phyloP scores from a whole-genome alignment of 1,140 invertebrate genomes.

The Anastatus disparis region DNA sequence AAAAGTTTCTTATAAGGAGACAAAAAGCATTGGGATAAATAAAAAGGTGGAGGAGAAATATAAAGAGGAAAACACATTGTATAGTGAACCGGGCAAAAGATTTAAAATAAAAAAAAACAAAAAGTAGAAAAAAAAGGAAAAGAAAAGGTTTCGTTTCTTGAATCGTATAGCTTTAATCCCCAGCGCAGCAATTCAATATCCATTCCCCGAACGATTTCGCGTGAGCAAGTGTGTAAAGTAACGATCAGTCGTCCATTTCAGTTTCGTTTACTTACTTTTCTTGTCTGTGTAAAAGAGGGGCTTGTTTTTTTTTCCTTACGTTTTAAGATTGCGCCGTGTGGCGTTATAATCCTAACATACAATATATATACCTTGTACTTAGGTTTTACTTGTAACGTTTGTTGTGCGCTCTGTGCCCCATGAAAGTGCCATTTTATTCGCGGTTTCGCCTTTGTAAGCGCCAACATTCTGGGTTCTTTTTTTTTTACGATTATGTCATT shows the following conservation, averaged over 20 bases:
- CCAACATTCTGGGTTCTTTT: neutral
- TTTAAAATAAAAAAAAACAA: slow-evolving; percentile 34
- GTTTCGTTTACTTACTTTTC: slow-evolving; percentile 51
- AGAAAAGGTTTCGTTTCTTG: slow-evolving; percentile 37
- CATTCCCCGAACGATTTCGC: slow-evolving; percentile 48
- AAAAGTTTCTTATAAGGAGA: neutral
- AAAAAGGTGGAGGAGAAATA: neutral
- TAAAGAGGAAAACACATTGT: too few species aligned
- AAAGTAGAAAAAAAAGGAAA: slow-evolving; percentile 13
- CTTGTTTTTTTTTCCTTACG: too few species aligned
- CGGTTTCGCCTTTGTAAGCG: slow-evolving; percentile 17
- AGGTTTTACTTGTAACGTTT: too few species aligned
- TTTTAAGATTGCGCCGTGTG: too few species aligned
- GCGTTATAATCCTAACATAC: too few species aligned
- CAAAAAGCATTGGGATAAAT: neutral
- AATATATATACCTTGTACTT: too few species aligned
- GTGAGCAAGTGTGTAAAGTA: slow-evolving; percentile 41
- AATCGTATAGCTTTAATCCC: slow-evolving; percentile 46
- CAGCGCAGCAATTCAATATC: slow-evolving; percentile 48
- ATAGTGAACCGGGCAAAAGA: neutral
- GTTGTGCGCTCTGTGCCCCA: neutral
- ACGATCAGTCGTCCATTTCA: slow-evolving; percentile 47
- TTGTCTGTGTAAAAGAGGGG: slow-evolving; percentile 27
- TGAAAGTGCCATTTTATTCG: slow-evolving; percentile 39
- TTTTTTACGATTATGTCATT: slow-evolving; percentile 37